Base-by-base conservation (phyloP, 2,113 vertebrate genomes). In the Aptenodytes forsteri region DNA sequence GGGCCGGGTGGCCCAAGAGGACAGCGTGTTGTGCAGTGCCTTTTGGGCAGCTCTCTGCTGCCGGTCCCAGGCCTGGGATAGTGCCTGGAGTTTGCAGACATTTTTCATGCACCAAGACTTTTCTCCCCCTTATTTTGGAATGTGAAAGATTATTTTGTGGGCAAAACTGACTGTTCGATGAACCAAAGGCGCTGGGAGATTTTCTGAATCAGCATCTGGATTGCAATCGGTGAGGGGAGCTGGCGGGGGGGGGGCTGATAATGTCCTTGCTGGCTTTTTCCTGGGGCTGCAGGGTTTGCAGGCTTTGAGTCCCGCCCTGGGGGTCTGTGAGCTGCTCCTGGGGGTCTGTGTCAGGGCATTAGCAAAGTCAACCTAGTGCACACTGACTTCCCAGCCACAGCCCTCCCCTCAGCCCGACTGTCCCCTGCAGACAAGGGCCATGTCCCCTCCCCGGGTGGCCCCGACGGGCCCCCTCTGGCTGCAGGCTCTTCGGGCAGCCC, bases 381-480 rank as follows among this genome's bases (percentile, higher is more conserved):
- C 3, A 0, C 21, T 40, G 88, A 25, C 38, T 13, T 20, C 22
- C 66, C 27, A 56, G 55, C 73, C 2, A 2, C 67, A 17, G 55
- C 8, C 25, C 87, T 55, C 7, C 58, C 62, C n/a, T 8, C 52
- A 15, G 78, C 42, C 69, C 42, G 4, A 2, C 34, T 17, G 83
- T 4, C 26, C 73, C 62, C 47, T 29, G 42, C 70, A 5, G 70
- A 32, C 52, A 14, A 6, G 54, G 52, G 9, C 49, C 40, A 0
- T 4, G 47, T 34, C 61, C 55, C 49, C 23, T 77, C 46, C 49
- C 59, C 9, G 55, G 13, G 17, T 12, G 3, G 18, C 22, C 42
- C 17, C 1, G 2, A 6, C 13, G 26, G 56, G 25, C 6, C 59
- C 34, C 55, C 64, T 77, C 19, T 0, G 2, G 25, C 36, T 1